Base-by-base conservation (phyloP, 2,113 vertebrate species). In the Todiramphus saurophagus region DNA sequence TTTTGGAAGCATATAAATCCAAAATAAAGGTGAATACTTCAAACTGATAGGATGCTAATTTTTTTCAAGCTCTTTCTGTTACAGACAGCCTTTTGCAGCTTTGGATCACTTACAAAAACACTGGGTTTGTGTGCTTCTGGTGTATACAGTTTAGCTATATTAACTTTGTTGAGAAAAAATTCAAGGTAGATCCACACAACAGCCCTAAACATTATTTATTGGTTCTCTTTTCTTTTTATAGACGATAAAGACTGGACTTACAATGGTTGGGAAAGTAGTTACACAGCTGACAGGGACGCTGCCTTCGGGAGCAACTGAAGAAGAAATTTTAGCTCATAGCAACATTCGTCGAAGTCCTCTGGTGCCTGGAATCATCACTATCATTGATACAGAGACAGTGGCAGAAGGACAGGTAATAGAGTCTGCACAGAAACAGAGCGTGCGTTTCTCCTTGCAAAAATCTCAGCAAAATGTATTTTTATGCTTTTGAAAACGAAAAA, bases 181-280 rank as follows among this genome's bases (percentile, higher is more conserved):
- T 35, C 20, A 33, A 33, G 25, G 10, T 44, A 60, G 50, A 63
- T 19, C 31, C 64, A 13, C 43, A 23, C 51, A 87, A 9, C 20
- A 30, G 5, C 81, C 44, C 20, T 50, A 28, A 66, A 16, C 9
- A 3, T n/a, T 17, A 59, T 28, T 93, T 63, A 20, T 46, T 73
- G 60, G 30, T 92, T 88, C 18, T 72, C 17, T 67, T 74, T 44
- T 46, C 16, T 68, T n/a, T 27, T 69, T 86, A 23, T 64, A 99
- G 99, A 99, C 99, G 0, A 96, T 99, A 80, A 99, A 99, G 98
- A 99, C 99, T 1, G 99, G 99, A 48, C 98, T 99, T 92, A 99
- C 99, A 0, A 99, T 99, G 99, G 99, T 99, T 94, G 99, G 99
- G 41, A 99, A 99, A 94, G 99, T 99, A 18, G 99, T 99, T 68